phyloP scores from a whole-genome alignment of 2,888 invertebrate genomes.

The Xanthorhoe spadicearia region DNA sequence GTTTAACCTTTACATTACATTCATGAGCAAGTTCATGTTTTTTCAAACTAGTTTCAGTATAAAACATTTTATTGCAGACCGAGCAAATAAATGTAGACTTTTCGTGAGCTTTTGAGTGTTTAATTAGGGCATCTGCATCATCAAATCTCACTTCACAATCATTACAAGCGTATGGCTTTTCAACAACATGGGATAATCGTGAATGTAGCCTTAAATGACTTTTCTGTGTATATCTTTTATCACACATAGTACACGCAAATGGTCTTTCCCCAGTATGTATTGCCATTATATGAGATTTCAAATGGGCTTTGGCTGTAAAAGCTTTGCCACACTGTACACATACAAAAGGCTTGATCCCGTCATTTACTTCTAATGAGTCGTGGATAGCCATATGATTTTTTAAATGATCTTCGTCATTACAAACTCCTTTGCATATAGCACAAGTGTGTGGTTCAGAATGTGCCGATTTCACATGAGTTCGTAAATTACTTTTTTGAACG shows the following conservation, averaged over 20 bases:
- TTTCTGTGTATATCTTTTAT: constrained; percentile 29
- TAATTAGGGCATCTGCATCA: constrained; percentile 13
- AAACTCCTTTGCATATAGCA: constrained; percentile 1
- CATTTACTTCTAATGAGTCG: background rate
- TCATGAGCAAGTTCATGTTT: constrained; percentile 19
- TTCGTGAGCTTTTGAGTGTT: constrained; percentile 19
- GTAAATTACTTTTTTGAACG: constrained; percentile 19
- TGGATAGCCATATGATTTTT: constrained; percentile 16
- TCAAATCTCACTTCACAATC: constrained; percentile 27
- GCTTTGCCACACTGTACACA: constrained; percentile 19
- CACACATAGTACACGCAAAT: constrained; percentile 25
- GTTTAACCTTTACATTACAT: background rate
- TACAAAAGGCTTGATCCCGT: constrained; percentile 1
- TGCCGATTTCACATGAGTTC: constrained; percentile 13
- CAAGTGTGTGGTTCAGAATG: constrained; percentile 16
- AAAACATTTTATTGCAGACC: constrained; percentile 8
- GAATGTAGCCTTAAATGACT: constrained; percentile 24
- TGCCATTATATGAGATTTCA: constrained; percentile 29
- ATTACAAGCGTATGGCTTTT: constrained; percentile 25
- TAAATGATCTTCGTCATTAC: constrained; percentile 2
- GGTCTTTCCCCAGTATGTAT: constrained; percentile 28
- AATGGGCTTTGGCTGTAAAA: constrained; percentile 24
- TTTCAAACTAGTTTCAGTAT: constrained; percentile 9
- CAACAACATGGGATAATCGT: constrained; percentile 19
- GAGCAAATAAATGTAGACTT: background rate